Conservation (phyloP, 2,888 invertebrate species). For the Melinaea menophilus region DNA sequence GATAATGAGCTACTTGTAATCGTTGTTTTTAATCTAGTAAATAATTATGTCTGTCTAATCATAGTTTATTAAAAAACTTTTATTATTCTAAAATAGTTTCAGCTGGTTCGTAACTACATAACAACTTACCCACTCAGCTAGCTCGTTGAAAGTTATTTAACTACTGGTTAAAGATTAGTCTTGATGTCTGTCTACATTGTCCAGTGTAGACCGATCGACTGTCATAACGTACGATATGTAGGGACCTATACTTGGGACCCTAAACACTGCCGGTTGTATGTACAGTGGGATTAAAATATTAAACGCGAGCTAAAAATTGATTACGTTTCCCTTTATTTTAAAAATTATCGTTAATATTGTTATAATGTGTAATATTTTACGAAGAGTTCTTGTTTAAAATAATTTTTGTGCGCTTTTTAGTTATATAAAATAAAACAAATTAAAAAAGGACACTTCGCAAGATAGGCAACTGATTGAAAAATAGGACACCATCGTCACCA, state of each 20-base stretch:
- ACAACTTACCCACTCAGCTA: conserved; percentile 11
- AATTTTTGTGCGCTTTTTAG: too few relatives aligned
- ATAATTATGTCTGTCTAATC: neutral
- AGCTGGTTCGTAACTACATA: conserved; percentile 8
- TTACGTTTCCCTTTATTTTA: too few relatives aligned
- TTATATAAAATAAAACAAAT: too few relatives aligned
- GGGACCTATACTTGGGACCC: conserved; percentile 48
- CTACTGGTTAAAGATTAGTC: neutral
- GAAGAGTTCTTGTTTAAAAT: too few relatives aligned
- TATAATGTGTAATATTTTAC: too few relatives aligned
- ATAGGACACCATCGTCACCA: too few relatives aligned
- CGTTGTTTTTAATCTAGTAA: neutral
- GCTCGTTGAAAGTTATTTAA: conserved; percentile 9
- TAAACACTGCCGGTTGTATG: conserved; percentile 47
- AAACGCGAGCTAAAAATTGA: neutral
- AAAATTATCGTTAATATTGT: too few relatives aligned
- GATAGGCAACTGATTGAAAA: too few relatives aligned
- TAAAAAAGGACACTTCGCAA: too few relatives aligned
- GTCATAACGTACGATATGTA: conserved; percentile 37
- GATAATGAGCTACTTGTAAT: too few relatives aligned
- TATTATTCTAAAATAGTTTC: neutral
- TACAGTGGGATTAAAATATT: conserved; percentile 45
- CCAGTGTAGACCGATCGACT: conserved; percentile 38
- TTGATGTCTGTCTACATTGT: conserved; percentile 20
- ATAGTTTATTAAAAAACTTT: neutral